phyloP scores from a whole-genome alignment of 2,888 invertebrate genomes.

The Tenthredo notha region DNA sequence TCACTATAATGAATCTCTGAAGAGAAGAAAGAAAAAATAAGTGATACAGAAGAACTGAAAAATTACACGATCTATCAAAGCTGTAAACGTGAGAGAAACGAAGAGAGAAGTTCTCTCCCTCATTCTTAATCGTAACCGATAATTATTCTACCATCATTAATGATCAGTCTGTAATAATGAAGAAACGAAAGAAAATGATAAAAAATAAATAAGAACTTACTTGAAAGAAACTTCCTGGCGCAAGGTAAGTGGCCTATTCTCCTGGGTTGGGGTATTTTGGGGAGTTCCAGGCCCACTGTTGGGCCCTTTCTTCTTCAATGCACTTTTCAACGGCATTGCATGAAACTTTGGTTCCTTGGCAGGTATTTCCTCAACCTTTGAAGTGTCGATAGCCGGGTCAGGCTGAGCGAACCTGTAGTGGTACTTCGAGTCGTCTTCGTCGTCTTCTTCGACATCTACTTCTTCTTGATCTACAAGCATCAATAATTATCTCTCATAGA shows the following conservation, averaged over 20 bases:
- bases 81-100: not conserved
- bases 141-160: not conserved
- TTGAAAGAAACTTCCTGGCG: conserved; percentile 90
- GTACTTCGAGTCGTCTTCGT: conserved; percentile 78
- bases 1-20: conserved; percentile 38
- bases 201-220: conserved; percentile 79
- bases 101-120: not conserved
- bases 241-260: conserved; percentile 84
- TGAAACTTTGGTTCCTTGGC: conserved; percentile 95
- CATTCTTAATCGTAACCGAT: not conserved
- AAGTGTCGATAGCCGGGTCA: conserved; percentile 88
- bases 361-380: conserved; percentile 93
- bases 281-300: conserved; percentile 84
- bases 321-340: conserved; percentile 95
- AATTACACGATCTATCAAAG: not conserved
- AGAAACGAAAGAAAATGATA: not conserved
- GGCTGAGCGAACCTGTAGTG: conserved; percentile 82
- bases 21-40: not conserved
- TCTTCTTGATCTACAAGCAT: conserved; percentile 82
- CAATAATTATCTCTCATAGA: not conserved
- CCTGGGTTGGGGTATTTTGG: conserved; percentile 86
- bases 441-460: conserved; percentile 84
- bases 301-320: conserved; percentile 89
- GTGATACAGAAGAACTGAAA: not conserved
- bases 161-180: not conserved